Conservation (phyloP, 2,888 invertebrate genomes). For the Cryptocheilus praepositus region DNA sequence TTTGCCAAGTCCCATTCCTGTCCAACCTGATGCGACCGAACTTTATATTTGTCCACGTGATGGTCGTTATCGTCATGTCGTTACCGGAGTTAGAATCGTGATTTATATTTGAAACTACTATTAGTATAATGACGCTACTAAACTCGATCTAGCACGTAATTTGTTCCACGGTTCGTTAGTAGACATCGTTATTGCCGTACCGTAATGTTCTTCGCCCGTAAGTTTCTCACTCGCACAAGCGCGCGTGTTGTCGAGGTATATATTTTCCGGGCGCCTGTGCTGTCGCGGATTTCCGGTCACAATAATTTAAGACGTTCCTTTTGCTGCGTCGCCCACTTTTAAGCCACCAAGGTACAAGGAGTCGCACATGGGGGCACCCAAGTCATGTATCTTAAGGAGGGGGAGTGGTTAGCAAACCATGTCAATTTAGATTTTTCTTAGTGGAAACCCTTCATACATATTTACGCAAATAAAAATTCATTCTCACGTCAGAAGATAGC, state of each 20-base stretch:
- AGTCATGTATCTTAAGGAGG: slow-evolving; percentile 44
- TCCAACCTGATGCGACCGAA: too few relatives aligned
- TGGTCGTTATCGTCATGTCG: neutral
- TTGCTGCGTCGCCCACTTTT: too few relatives aligned
- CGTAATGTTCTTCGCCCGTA: neutral
- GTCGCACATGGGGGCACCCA: slow-evolving; percentile 32
- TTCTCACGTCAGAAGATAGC: too few relatives aligned
- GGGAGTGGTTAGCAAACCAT: too few relatives aligned
- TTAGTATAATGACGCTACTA: slow-evolving; percentile 5
- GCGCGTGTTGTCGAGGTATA: neutral
- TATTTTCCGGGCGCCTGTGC: neutral
- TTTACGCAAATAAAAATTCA: too few relatives aligned
- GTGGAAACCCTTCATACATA: too few relatives aligned
- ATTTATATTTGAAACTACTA: slow-evolving; percentile 9
- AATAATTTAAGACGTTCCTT: neutral
- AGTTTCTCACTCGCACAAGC: too few relatives aligned
- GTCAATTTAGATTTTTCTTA: too few relatives aligned
- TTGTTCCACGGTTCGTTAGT: slow-evolving; percentile 16
- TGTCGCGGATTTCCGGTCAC: slow-evolving; percentile 2
- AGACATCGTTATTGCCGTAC: slow-evolving; percentile 7
- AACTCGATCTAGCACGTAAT: slow-evolving; percentile 5
- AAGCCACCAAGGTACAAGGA: neutral
- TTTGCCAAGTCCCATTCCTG: too few relatives aligned
- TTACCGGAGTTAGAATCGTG: slow-evolving; percentile 3
- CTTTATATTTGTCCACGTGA: neutral